A percentile compares a stretch with the other conserved stretches of the same genome.
Conservation (phyloP, 2,888 invertebrate genomes). For the Liodrosophila aerea region DNA sequence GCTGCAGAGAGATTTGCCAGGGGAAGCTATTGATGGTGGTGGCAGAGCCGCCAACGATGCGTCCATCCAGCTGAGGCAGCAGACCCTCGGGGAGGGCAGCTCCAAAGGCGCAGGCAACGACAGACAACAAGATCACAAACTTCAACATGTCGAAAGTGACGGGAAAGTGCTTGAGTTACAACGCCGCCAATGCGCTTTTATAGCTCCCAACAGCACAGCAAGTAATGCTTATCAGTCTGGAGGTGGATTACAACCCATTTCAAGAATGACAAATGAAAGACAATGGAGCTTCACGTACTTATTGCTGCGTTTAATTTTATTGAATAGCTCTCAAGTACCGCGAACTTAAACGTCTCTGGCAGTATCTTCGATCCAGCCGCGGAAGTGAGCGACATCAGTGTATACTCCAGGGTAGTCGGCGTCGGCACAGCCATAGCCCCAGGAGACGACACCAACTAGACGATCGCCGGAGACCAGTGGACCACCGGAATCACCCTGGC, state of each 20-base stretch:
- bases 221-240: constrained; percentile 16
- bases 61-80: constrained; percentile 73
- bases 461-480: constrained; percentile 53
- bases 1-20: constrained; percentile 72
- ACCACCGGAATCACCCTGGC: constrained; percentile 78
- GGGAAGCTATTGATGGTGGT: constrained; percentile 69
- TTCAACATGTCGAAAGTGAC: constrained; percentile 75
- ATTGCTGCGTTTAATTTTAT: constrained; percentile 45
- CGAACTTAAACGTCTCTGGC: constrained; percentile 37
- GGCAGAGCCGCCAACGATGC: constrained; percentile 75
- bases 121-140: constrained; percentile 61
- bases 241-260: constrained; percentile 11
- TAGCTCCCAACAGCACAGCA: constrained; percentile 11
- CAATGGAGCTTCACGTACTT: no score
- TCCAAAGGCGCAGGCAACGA: constrained; percentile 64
- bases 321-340: constrained; percentile 16
- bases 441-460: constrained; percentile 80
- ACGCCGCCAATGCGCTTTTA: constrained; percentile 18
- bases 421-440: constrained; percentile 81
- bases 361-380: constrained; percentile 46
- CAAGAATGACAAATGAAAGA: constrained; percentile 14
- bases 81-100: constrained; percentile 66
- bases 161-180: constrained; percentile 61
- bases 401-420: constrained; percentile 82
- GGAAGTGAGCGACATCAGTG: constrained; percentile 72